phyloP scores from a whole-genome alignment of 2,113 vertebrate genomes.

The Anguilla japonica region DNA sequence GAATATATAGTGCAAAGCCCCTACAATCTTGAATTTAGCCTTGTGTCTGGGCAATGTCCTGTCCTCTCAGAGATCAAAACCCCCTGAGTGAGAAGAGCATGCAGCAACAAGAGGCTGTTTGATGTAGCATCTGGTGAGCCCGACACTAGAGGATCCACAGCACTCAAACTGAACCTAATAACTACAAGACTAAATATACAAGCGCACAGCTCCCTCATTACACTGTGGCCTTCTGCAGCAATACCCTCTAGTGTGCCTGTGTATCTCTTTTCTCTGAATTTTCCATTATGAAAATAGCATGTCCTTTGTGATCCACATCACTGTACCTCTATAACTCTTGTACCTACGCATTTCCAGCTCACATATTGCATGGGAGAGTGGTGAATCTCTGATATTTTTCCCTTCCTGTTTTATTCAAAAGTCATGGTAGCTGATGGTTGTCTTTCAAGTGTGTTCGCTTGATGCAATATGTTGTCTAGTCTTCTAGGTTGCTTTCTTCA shows the following conservation, averaged over 20 bases:
- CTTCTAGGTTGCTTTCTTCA: slow-evolving; percentile 77
- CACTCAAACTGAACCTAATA: not conserved
- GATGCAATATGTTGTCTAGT: not conserved
- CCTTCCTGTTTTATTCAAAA: not conserved
- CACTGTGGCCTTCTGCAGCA: not conserved
- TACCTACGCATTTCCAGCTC: not conserved
- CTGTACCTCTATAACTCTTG: not conserved
- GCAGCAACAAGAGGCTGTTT: not conserved
- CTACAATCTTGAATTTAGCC: not conserved
- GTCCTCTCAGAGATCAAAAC: slow-evolving; percentile 6
- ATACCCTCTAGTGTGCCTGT: not conserved
- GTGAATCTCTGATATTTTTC: not conserved
- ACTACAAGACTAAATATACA: not conserved
- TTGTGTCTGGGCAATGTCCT: not conserved
- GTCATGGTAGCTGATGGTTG: not conserved
- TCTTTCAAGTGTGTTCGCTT: not conserved
- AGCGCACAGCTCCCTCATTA: not conserved
- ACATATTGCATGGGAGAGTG: not conserved
- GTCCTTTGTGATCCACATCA: not conserved
- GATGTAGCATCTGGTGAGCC: not conserved
- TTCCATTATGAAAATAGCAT: not conserved
- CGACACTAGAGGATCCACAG: not conserved
- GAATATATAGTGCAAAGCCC: not conserved
- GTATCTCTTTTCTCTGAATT: not conserved
- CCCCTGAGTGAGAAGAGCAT: not conserved